Conservation (phyloP, 2,113 vertebrate species). For the Oxyruncus cristatus region DNA sequence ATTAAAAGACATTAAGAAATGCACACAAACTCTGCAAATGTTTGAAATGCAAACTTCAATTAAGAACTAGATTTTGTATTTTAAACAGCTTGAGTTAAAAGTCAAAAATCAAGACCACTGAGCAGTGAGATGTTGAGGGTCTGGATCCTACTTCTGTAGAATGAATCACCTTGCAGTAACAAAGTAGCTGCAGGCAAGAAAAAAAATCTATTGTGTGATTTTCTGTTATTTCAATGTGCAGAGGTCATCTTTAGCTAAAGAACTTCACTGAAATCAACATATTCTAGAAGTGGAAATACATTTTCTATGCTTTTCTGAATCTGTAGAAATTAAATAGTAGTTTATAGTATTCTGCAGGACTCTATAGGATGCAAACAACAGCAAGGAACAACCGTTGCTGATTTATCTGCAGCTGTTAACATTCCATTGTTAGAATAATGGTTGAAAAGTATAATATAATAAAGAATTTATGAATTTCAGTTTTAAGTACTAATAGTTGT, state of each 20-base stretch:
- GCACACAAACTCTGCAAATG: background rate
- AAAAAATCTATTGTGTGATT: background rate
- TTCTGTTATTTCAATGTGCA: background rate
- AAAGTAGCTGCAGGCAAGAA: background rate
- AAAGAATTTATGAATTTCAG: background rate
- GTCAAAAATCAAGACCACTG: background rate
- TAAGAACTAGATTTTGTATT: background rate
- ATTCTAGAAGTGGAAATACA: background rate
- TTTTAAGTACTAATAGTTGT: background rate
- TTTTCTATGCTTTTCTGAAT: background rate
- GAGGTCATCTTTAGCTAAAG: background rate
- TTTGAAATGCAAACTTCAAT: background rate
- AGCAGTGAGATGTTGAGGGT: background rate
- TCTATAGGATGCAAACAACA: background rate
- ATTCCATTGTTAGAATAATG: background rate
- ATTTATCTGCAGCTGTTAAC: background rate
- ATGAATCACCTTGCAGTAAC: background rate
- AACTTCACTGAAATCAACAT: background rate
- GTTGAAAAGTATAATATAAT: background rate
- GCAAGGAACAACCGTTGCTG: background rate
- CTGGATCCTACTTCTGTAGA: background rate
- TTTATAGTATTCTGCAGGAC: background rate
- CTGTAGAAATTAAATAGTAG: background rate
- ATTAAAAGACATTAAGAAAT: background rate
- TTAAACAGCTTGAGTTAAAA: background rate